These are phyloP conservation scores for Pocillopora damicornis DNA, from an alignment of 64 coral and sea anemone species.

Conservation along the genomic window DNA sequence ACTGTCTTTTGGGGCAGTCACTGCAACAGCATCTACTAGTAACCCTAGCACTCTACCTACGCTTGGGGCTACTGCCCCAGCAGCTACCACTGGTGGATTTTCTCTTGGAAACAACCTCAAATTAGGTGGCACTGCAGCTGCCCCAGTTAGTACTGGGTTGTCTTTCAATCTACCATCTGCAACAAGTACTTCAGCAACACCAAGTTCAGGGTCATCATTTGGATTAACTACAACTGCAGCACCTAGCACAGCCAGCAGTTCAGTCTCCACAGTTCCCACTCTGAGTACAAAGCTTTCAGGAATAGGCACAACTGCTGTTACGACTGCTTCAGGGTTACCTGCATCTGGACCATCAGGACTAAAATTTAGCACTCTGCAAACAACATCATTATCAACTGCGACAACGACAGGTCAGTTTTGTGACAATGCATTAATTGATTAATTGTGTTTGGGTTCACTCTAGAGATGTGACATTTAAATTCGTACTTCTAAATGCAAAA, in stretches of 20 bases:
- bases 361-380: background rate
- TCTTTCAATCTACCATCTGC: background rate
- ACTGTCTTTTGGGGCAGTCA: background rate
- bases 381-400: slow-evolving; percentile 37
- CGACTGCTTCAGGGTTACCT: slow-evolving; percentile 9
- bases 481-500: background rate
- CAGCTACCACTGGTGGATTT: background rate
- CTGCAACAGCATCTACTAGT: background rate
- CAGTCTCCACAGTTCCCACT: background rate
- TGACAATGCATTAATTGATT: too few species aligned
- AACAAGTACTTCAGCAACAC: background rate
- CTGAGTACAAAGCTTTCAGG: slow-evolving; percentile 2
- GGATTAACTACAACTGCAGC: slow-evolving; percentile 23
- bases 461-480: too few species aligned
- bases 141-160: slow-evolving; percentile 13
- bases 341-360: background rate
- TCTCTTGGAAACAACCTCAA: background rate
- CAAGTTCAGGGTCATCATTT: background rate
- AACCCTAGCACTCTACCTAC: slow-evolving; percentile 25
- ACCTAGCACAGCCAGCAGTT: background rate
- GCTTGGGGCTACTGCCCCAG: background rate
- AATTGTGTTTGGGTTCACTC: too few species aligned
- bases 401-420: slow-evolving; percentile 11
- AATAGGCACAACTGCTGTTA: background rate
- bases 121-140: background rate